These are phyloP conservation scores for Montipora sp. DNA, from an alignment of 64 coral and sea anemone species.

Conservation along the genomic window DNA sequence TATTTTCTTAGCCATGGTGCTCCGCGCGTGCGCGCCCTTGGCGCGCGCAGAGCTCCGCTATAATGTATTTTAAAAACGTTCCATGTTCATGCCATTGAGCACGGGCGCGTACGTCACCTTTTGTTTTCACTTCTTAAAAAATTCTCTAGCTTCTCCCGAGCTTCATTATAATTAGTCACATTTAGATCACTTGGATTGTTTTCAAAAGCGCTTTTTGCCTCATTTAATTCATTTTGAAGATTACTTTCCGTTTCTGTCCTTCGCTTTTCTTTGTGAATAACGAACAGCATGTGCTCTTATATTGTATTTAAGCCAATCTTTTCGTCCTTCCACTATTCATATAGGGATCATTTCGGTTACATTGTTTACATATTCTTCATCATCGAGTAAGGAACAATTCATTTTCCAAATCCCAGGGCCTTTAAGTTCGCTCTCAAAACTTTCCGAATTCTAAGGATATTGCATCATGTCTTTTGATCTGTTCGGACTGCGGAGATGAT, in stretches of 20 bases:
- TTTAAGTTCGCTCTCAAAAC: not conserved
- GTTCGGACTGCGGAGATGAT: not conserved
- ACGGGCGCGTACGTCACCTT: not conserved
- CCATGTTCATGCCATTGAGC: slow-evolving; percentile 26
- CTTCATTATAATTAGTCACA: not conserved
- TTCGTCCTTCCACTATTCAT: not conserved
- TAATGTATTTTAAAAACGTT: slow-evolving; percentile 20
- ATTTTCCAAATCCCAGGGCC: not conserved
- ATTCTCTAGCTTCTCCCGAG: not conserved
- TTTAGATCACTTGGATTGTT: not conserved
- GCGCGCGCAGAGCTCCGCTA: too few species aligned
- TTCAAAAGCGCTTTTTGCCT: not conserved
- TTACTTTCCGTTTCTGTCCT: not conserved
- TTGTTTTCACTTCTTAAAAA: not conserved
- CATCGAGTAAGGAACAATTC: not conserved
- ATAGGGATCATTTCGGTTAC: not conserved
- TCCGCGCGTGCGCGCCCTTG: too few species aligned
- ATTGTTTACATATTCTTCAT: not conserved
- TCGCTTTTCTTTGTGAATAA: not conserved
- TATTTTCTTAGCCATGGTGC: too few species aligned
- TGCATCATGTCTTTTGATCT: not conserved
- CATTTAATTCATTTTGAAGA: not conserved
- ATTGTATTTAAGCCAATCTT: too few species aligned
- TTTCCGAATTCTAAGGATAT: not conserved
- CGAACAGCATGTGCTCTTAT: not conserved